A percentile compares a stretch with the other conserved stretches of the same genome.
Conservation (phyloP, 2,888 invertebrate species). For the Aleiodes alternator region DNA sequence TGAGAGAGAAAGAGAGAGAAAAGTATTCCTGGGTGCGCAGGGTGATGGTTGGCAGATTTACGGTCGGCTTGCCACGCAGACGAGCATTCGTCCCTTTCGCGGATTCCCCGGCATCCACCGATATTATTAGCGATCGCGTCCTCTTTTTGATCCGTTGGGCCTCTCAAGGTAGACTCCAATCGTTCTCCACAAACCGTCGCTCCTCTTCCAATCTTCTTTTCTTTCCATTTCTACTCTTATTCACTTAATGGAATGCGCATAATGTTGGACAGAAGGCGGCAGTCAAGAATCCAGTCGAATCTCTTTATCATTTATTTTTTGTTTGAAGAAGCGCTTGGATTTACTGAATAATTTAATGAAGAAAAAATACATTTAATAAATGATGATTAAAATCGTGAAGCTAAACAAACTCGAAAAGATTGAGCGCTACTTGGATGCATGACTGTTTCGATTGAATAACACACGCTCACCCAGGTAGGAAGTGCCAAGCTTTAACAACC, state of each 20-base stretch:
- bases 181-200: constrained; percentile 44
- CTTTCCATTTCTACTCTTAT: constrained; percentile 29
- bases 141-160: constrained; percentile 68
- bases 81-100: constrained; percentile 67
- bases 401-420: too few species aligned
- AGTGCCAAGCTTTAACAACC: too few species aligned
- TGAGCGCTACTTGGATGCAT: too few species aligned
- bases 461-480: too few species aligned
- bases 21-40: constrained; percentile 63
- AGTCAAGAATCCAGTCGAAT: constrained; percentile 50
- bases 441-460: too few species aligned
- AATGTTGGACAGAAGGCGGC: constrained; percentile 54
- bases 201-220: constrained; percentile 33
- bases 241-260: constrained; percentile 49
- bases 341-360: constrained; percentile 15
- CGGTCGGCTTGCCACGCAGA: constrained; percentile 72
- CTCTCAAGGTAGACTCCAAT: constrained; percentile 39
- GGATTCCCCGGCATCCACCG: constrained; percentile 72
- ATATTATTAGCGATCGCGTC: constrained; percentile 74
- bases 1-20: constrained; percentile 41
- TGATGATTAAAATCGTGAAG: too few species aligned
- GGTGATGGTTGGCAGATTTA: constrained; percentile 72
- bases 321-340: not conserved
- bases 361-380: not conserved
- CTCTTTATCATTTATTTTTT: constrained; percentile 34